Percentiles rank a stretch among this genome's conserved stretches.
These are phyloP conservation scores for Leptopilina myrica DNA, from an alignment of 2,888 invertebrate genomes.

Conservation along the genomic window DNA sequence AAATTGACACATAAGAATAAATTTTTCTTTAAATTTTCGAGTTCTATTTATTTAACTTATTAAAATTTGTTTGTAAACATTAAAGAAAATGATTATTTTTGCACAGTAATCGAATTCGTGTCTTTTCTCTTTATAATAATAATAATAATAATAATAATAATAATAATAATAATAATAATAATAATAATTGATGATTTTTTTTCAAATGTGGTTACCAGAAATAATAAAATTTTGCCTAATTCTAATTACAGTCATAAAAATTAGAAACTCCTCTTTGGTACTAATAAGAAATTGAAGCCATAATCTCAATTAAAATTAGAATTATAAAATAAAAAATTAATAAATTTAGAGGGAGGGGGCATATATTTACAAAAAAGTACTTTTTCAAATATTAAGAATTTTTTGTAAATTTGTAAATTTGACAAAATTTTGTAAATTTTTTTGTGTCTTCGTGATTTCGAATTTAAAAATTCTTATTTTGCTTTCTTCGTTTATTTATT, in stretches of 20 bases:
- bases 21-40: not conserved
- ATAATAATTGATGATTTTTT: too few relatives aligned
- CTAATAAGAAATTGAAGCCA: conserved; percentile 18
- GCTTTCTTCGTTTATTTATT: not conserved
- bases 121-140: too few relatives aligned
- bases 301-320: not conserved
- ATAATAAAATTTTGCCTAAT: conserved; percentile 22
- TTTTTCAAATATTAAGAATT: not conserved
- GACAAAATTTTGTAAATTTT: not conserved
- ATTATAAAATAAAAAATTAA: not conserved
- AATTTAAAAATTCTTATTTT: not conserved
- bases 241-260: not conserved
- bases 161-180: too few relatives aligned
- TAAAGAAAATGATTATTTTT: too few relatives aligned
- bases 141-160: too few relatives aligned
- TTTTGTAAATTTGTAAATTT: not conserved
- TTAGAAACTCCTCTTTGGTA: conserved; percentile 35
- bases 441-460: not conserved
- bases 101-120: too few relatives aligned
- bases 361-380: not conserved
- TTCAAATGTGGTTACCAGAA: conserved; percentile 1
- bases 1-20: conserved; percentile 17
- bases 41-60: too few relatives aligned
- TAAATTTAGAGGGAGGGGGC: not conserved
- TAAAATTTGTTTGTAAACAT: too few relatives aligned